These are phyloP conservation scores for Leptatherina wallacei DNA, from an alignment of 2,797 vertebrate genomes.

Conservation along the genomic window DNA sequence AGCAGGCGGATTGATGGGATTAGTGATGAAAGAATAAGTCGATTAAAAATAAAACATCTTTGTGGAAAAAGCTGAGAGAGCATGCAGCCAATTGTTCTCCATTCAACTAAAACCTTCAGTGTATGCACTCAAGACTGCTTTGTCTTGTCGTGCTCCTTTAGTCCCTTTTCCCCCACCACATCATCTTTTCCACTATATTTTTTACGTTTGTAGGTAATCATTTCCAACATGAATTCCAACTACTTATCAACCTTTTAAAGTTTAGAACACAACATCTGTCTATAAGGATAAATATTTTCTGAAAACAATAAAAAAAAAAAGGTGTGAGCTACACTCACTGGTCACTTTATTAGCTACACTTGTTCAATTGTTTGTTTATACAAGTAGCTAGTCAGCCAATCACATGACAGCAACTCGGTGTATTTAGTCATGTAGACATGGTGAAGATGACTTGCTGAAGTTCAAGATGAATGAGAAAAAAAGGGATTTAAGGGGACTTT, in stretches of 20 bases:
- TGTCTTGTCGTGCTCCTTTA: constrained; percentile 1
- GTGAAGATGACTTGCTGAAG: no score
- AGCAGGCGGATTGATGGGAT: constrained; percentile 49
- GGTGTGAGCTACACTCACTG: background rate
- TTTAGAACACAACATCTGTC: background rate
- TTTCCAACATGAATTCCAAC: background rate
- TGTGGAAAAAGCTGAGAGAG: constrained; percentile 37
- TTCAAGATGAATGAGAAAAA: no score
- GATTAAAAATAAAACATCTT: constrained; percentile 49
- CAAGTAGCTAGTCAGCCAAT: background rate
- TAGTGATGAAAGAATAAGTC: constrained; percentile 49
- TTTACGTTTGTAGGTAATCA: background rate
- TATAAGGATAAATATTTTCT: background rate
- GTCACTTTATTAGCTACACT: background rate
- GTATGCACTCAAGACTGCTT: constrained; percentile 27
- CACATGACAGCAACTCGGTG: background rate
- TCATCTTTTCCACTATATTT: background rate
- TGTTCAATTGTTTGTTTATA: background rate
- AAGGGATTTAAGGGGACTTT: no score
- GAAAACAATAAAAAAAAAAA: background rate
- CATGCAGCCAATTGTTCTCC: constrained; percentile 35
- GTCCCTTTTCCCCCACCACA: background rate
- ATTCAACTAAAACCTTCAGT: constrained; percentile 27
- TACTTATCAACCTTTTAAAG: background rate
- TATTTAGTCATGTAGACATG: no score